Base-by-base conservation (phyloP, 2,888 invertebrate species). In the Ochropleura leucogaster region DNA sequence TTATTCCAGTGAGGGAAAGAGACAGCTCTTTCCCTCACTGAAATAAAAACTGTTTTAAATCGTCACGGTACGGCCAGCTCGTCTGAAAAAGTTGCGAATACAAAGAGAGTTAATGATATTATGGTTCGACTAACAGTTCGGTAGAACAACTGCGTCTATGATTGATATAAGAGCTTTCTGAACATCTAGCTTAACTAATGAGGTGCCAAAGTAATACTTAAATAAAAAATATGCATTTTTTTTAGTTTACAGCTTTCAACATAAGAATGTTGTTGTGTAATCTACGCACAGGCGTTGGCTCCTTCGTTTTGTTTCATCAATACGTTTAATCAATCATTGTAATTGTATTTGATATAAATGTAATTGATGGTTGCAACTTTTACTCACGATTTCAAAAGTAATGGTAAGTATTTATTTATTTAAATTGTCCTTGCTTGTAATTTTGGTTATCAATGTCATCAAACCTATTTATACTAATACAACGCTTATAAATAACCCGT, bases 361-460 rank as follows among this genome's bases (percentile, higher is more conserved):
- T 79, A 67, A 74, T 80, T 72, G 68, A 84, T 75, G 72, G 46
- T 64, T 84, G 16, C 1, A 72, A 79, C 66, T 80, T 83, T 83
- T 59, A 71, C 74, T 82, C 71, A 69, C 63, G 76, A 80, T 40
- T 40, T 64, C 12, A 51, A 77, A 53, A 20, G 5, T 57, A 59
- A 69, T 69, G 44, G 51, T 71, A 40, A 10, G 51, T 77, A 40
- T 65, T 72, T 42, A 51, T 30, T 73, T 64, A 8, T 12, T 77
- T 62, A 16, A 51, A 53, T 68, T 59, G 64, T 5, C 18, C 53
- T 46, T 57, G 47, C 57, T 60, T 51, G 46, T 62, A 53, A 14
- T 44, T 67, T 53, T n/a, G 9, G 40, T 16, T 49, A 12, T 73
- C n/a, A 40, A 44, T 20, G 53, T 51, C 40, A 57, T 9, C 9